Base-by-base conservation (phyloP, 2,797 vertebrate genomes). In the Coracias cyanogaster region DNA sequence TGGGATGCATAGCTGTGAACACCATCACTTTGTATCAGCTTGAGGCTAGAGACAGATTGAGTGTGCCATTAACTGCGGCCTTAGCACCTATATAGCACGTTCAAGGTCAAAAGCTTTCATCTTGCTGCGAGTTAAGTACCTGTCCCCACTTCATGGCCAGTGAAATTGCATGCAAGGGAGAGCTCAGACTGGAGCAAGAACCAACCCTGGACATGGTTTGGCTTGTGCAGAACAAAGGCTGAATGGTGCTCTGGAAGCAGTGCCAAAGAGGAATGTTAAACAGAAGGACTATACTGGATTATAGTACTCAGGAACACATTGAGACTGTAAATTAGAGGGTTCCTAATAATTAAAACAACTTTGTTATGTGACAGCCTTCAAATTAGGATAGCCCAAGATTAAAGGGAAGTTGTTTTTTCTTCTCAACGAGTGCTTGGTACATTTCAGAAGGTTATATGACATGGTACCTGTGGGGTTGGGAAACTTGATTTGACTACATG, bases 101-200 rank as follows among this genome's bases (percentile, higher is more conserved):
- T 57, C 33, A 62, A 58, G 11, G 43, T 31, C 26, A 48, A 24
- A 73, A 61, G 64, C 16, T 57, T 86, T 57, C 13, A 18, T 43
- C 2, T 0, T 3, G 5, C 21, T 60, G 46, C 41, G n/a, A 37
- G 49, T 10, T 45, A 28, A 22, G 16, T 26, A 20, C 33, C 7
- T 48, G 33, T 85, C 48, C 21, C 61, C 87, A 4, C n/a, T 35
- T 48, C 12, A 31, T 28, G 26, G 29, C 29, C 33, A 12, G 14
- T 14, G 18, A 67, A 54, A 54, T 35, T 0, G 0, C 15, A n/a
- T 1, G 1, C 21, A 70, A 29, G 21, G 18, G 19, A 86, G 12
- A 52, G 29, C 37, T 83, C 24, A 14, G 25, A n/a, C 14, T 14
- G 25, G 9, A 49, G 37, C 21, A 48, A 55, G 29, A 13, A 79